Conservation (phyloP, 2,888 invertebrate species). For the Ganaspis brasiliensis region DNA sequence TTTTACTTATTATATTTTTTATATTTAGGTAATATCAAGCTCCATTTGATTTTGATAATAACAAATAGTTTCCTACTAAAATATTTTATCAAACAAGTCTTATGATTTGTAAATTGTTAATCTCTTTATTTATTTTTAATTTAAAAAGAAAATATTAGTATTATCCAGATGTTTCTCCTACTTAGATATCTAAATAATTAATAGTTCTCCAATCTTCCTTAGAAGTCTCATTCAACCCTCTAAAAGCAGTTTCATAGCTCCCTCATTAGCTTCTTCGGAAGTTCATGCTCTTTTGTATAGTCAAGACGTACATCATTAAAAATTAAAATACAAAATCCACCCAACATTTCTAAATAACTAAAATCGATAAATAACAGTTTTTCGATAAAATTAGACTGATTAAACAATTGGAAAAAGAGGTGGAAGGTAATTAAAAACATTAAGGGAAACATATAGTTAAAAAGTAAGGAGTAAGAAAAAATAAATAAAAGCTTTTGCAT, state of each 20-base stretch:
- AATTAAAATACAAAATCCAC: neutral
- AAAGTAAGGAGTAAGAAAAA: too few species aligned
- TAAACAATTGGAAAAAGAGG: too few species aligned
- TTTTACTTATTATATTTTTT: too few species aligned
- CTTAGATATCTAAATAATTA: slow-evolving; percentile 18
- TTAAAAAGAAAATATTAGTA: slow-evolving; percentile 3
- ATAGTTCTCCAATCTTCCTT: neutral
- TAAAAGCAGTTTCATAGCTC: slow-evolving; percentile 21
- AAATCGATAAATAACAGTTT: neutral
- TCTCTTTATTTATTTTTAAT: neutral
- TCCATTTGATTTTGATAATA: too few species aligned
- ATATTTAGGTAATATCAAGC: too few species aligned
- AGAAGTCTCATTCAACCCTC: neutral
- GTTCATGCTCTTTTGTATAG: neutral
- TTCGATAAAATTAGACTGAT: too few species aligned
- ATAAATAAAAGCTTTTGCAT: too few species aligned
- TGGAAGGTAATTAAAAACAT: too few species aligned
- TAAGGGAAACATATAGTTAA: too few species aligned
- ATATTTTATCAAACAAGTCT: too few species aligned
- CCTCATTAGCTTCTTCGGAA: slow-evolving; percentile 9
- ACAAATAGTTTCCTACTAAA: too few species aligned
- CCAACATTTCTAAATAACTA: neutral
- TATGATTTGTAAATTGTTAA: too few species aligned
- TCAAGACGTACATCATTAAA: neutral
- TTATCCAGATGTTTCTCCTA: neutral